Percentiles rank a stretch among this genome's conserved stretches.
Evolutionary conservation across 35 echinoderm and acorn worm genomes (phyloP).

Genomic region (Apostichopus parvimensis): DNA sequence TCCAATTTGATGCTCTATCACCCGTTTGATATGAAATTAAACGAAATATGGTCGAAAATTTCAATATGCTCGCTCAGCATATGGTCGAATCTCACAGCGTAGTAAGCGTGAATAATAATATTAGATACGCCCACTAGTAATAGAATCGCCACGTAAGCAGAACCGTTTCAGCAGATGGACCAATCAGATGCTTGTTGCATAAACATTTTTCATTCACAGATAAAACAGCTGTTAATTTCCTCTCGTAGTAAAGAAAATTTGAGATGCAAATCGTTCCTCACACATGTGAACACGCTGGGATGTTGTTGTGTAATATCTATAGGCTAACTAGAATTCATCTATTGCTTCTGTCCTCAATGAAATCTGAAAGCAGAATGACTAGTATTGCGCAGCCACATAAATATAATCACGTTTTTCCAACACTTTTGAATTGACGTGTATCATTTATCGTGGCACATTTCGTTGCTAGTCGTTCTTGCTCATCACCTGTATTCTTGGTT

Average conservation of each 20-base stretch:
- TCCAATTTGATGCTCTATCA: too few species aligned
- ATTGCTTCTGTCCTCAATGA: not conserved
- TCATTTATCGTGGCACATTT: not conserved
- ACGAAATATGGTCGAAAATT: not conserved
- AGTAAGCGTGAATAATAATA: not conserved
- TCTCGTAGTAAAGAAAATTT: conserved; percentile 10
- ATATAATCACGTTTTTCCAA: not conserved
- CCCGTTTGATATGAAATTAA: too few species aligned
- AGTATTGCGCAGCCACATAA: not conserved
- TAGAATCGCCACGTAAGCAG: conserved; percentile 42
- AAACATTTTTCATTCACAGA: conserved; percentile 32
- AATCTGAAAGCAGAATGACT: not conserved
- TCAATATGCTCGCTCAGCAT: conserved; percentile 33
- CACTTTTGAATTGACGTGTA: not conserved
- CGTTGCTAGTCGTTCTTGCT: not conserved
- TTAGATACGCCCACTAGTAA: not conserved
- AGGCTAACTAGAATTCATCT: not conserved
- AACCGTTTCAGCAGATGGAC: not conserved
- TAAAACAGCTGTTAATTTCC: conserved; percentile 38
- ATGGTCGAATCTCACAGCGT: not conserved
- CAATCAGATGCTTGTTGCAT: conserved; percentile 18
- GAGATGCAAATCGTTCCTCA: not conserved
- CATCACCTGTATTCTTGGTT: not conserved
- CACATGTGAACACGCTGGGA: not conserved
- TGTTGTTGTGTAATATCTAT: not conserved